Evolutionary conservation across 2,113 vertebrate genomes (phyloP), one percentile per base, ranked within the genome.

Genomic region (Thamnaconus septentrionalis): DNA sequence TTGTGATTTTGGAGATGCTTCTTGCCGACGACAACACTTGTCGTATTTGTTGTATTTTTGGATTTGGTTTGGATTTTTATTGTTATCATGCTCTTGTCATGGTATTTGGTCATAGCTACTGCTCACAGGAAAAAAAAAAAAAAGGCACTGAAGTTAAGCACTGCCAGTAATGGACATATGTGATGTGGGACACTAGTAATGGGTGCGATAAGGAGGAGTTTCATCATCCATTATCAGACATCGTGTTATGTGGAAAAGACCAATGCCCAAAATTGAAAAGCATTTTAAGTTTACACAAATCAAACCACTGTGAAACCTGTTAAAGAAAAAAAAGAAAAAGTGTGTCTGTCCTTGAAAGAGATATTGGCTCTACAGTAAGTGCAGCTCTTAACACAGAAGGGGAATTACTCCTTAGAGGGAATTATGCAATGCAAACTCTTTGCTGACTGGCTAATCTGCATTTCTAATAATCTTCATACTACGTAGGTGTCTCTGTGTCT

Each of bases 381-480:
- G 12, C 47, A 53, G 58, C 63, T 63, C 41, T 75, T 18, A 41
- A 56, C 50, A 61, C 56, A 54, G 5, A 46, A 57, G 12, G 59
- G 62, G 79, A 79, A 61, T 59, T 76, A 76, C 61, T 67, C 62
- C 64, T 73, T 57, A 12, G 31, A 68, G 57, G 75, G 82, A 79
- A 79, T 82, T 76, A 79, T 64, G 46, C 59, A 51, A 62, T 48
- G 58, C 49, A 52, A 71, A 68, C 66, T 79, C 80, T 85, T 64
- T 73, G 76, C 73, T 85, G 80, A 81, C 70, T 51, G 5, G 68
- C 58, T 86, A 81, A 85, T 85, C 76, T 79, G 66, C 67, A 62
- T 73, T 77, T 84, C 76, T 71, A 56, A 31, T 31, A 31, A 31
- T 31, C 18, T 31, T 1, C 18, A 31, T 31, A 31, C 1, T 61